phyloP scores from a whole-genome alignment of 2,797 vertebrate species.

The Petrocephalus schoutedeni region DNA sequence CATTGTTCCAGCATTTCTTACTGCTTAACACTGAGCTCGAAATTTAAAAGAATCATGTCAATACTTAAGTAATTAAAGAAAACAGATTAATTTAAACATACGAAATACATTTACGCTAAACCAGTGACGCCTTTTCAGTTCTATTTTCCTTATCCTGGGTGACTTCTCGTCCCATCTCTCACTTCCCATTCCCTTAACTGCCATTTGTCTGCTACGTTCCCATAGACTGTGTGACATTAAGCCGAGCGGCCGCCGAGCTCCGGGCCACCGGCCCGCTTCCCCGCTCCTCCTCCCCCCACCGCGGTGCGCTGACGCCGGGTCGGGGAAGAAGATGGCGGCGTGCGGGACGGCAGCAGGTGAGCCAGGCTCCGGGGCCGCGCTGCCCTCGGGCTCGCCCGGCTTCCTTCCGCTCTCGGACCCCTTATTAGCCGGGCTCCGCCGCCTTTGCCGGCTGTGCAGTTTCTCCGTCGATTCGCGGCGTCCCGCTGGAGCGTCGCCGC shows the following conservation, averaged over 20 bases:
- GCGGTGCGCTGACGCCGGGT: conserved; percentile 51
- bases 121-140: not conserved
- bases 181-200: not conserved
- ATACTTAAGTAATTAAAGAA: not conserved
- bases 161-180: not conserved
- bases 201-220: not conserved
- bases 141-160: not conserved
- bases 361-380: conserved; percentile 29
- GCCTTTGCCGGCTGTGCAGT: not conserved
- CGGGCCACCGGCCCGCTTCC: not conserved
- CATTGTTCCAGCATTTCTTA: not conserved
- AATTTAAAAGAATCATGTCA: not conserved
- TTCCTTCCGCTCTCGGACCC: not conserved
- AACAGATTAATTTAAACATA: not conserved
- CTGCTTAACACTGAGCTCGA: not conserved
- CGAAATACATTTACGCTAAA: not conserved
- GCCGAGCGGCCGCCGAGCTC: not conserved
- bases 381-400: not conserved
- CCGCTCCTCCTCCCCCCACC: conserved; percentile 1
- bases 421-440: not conserved
- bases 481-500: not conserved
- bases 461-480: not conserved
- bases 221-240: not conserved
- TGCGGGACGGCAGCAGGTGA: conserved; percentile 67
- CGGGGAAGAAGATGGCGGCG: conserved; percentile 62